Evolutionary conservation across 2,797 vertebrate species (phyloP).

Genomic region (Gouania willdenowi): DNA sequence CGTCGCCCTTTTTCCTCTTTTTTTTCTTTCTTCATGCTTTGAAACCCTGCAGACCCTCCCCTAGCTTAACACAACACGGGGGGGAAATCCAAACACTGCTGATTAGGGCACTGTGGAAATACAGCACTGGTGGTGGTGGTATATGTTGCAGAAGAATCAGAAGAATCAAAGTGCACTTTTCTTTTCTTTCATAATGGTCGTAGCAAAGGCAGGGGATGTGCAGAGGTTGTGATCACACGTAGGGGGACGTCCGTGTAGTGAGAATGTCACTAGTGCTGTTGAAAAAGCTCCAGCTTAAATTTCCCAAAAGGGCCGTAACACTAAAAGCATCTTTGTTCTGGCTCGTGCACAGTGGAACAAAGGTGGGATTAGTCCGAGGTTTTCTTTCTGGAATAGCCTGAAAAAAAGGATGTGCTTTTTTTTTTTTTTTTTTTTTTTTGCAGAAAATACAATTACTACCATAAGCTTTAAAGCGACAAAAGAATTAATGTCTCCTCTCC

Average conservation of each 20-base stretch:
- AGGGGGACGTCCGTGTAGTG: constrained; percentile 13
- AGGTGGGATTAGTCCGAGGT: constrained; percentile 24
- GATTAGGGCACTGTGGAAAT: constrained; percentile 61
- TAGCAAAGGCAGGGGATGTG: constrained; percentile 63
- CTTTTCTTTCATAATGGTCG: constrained; percentile 49
- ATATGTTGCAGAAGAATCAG: constrained; percentile 26
- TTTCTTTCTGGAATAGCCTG: constrained; percentile 28
- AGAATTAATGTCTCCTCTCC: constrained; percentile 28
- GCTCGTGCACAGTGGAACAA: constrained; percentile 16
- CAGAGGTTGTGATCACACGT: constrained; percentile 43
- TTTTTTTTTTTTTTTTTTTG: too few relatives aligned
- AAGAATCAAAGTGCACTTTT: constrained; percentile 67
- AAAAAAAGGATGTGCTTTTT: constrained; percentile 11
- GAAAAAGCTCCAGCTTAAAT: too few relatives aligned
- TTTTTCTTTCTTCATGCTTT: constrained; percentile 36
- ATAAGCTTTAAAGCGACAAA: constrained; percentile 37
- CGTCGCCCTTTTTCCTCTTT: constrained; percentile 33
- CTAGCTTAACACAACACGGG: constrained; percentile 49
- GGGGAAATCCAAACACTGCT: constrained; percentile 63
- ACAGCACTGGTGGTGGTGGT: constrained; percentile 35
- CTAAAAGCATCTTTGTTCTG: constrained; percentile 47
- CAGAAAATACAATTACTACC: constrained; percentile 25
- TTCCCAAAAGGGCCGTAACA: constrained; percentile 42
- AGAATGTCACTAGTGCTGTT: constrained; percentile 14
- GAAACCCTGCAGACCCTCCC: constrained; percentile 40